These are phyloP conservation scores for Riparia riparia DNA, from an alignment of 2,113 vertebrate species.

Conservation along the genomic window DNA sequence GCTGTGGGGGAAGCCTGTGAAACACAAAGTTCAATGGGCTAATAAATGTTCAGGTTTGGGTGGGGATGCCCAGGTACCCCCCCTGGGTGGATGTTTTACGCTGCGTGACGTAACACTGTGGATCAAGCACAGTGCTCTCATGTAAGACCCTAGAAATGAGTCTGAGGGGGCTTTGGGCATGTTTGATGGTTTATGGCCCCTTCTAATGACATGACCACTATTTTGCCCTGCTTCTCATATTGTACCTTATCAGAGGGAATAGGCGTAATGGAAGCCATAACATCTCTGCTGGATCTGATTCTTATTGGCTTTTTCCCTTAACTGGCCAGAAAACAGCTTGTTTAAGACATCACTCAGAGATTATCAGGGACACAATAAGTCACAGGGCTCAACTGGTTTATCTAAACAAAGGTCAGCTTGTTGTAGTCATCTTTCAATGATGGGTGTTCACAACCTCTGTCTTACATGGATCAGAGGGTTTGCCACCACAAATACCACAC, in stretches of 20 bases:
- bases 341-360: neutral
- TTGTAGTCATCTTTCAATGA: neutral
- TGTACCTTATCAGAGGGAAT: neutral
- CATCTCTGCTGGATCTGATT: neutral
- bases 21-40: neutral
- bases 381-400: neutral
- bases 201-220: neutral
- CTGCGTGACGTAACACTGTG: neutral
- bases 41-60: neutral
- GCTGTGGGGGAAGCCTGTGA: rapidly evolving
- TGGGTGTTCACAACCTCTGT: neutral
- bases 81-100: neutral
- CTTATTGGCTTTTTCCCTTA: neutral
- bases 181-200: neutral
- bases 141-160: neutral
- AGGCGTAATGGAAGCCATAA: neutral
- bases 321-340: neutral
- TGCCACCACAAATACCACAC: neutral
- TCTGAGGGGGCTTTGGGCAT: neutral
- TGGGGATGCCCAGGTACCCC: neutral
- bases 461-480: neutral
- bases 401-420: neutral
- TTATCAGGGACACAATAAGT: neutral
- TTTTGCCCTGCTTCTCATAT: neutral
- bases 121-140: neutral